These are phyloP conservation scores for Ypsolopha scabrella DNA, from an alignment of 2,888 invertebrate genomes.

Conservation along the genomic window DNA sequence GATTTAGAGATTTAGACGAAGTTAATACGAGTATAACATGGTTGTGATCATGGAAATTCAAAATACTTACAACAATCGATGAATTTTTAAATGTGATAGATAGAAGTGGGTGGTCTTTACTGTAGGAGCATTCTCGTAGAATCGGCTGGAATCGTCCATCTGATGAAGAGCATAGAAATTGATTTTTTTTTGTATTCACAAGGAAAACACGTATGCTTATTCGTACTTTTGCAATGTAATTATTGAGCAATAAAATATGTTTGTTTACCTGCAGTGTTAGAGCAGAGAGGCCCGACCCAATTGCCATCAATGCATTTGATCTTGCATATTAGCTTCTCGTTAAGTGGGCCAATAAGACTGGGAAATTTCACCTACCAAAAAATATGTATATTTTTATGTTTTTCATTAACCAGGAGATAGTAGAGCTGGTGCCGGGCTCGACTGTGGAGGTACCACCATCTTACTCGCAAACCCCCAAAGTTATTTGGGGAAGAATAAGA, in stretches of 20 bases:
- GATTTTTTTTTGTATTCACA: too few relatives aligned
- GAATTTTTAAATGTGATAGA: slow-evolving; percentile 81
- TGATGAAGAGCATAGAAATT: slow-evolving; percentile 23
- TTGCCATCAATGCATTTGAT: slow-evolving; percentile 87
- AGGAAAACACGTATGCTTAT: neutral
- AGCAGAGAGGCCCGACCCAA: slow-evolving; percentile 88
- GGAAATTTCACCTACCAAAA: slow-evolving; percentile 75
- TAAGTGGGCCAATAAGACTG: slow-evolving; percentile 80
- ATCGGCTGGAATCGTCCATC: slow-evolving; percentile 84
- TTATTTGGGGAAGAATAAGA: too few relatives aligned
- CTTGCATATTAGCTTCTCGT: slow-evolving; percentile 81
- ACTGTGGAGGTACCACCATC: too few relatives aligned
- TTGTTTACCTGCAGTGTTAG: slow-evolving; percentile 75
- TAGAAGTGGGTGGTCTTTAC: slow-evolving; percentile 73
- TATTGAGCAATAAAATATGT: slow-evolving; percentile 1
- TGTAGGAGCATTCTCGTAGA: slow-evolving; percentile 78
- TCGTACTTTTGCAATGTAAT: neutral
- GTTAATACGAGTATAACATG: neutral
- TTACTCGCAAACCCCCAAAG: too few relatives aligned
- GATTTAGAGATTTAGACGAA: slow-evolving; percentile 1
- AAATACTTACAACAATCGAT: slow-evolving; percentile 74
- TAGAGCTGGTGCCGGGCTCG: too few relatives aligned
- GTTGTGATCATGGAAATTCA: too few relatives aligned
- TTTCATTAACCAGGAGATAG: too few relatives aligned
- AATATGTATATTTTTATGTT: neutral